Conservation (phyloP, 2,797 vertebrate genomes). For the Todus mexicanus region DNA sequence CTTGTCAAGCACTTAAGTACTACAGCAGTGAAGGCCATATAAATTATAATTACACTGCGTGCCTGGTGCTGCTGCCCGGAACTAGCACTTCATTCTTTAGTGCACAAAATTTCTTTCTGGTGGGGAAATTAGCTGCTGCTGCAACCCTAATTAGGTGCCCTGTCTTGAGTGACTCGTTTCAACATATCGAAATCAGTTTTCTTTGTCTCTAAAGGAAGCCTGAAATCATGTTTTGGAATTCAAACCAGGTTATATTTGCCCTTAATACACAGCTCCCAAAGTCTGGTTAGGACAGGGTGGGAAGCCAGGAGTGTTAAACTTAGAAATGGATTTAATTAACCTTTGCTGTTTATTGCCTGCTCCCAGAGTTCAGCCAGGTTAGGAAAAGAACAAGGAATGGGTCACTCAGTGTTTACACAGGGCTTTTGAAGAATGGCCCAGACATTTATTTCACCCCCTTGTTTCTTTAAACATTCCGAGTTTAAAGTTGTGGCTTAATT, state of each 20-base stretch:
- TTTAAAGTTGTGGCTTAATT: conserved; percentile 50
- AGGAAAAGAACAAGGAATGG: conserved; percentile 64
- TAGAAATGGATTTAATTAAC: conserved; percentile 70
- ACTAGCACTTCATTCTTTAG: conserved; percentile 61
- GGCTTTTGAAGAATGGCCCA: conserved; percentile 55
- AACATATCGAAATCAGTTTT: conserved; percentile 34
- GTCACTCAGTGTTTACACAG: conserved; percentile 45
- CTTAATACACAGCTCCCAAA: conserved; percentile 32
- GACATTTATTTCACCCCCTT: not conserved
- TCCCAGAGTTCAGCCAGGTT: conserved; percentile 65
- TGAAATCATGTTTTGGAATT: conserved; percentile 55
- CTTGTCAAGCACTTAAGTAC: conserved; percentile 49
- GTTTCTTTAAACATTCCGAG: conserved; percentile 48
- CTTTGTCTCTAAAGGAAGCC: conserved; percentile 42
- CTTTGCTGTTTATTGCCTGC: conserved; percentile 63
- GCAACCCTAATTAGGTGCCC: conserved; percentile 35
- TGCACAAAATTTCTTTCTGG: conserved; percentile 35
- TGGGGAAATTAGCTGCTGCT: conserved; percentile 24
- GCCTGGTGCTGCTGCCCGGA: conserved; percentile 48
- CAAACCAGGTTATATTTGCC: conserved; percentile 58
- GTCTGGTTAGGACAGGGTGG: conserved; percentile 49
- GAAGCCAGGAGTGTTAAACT: conserved; percentile 60
- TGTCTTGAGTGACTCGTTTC: conserved; percentile 31
- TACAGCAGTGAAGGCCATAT: conserved; percentile 22
- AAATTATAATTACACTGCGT: conserved; percentile 57